phyloP scores from a whole-genome alignment of 35 echinoderm and acorn worm species.

The Antedon bifida region DNA sequence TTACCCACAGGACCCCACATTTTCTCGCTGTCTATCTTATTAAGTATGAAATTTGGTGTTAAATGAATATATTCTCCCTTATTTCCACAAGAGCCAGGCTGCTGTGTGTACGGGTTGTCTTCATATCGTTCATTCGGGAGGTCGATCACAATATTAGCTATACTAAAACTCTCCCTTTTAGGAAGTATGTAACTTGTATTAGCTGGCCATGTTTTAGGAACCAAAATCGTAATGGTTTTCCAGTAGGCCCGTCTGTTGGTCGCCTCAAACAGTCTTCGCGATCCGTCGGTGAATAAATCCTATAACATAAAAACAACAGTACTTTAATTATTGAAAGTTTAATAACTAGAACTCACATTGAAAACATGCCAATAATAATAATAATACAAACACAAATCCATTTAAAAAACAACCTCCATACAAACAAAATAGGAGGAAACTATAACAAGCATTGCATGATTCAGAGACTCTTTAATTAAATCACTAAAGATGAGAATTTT shows the following conservation, averaged over 20 bases:
- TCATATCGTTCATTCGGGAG: background rate
- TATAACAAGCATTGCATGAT: background rate
- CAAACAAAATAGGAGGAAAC: background rate
- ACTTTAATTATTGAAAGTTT: background rate
- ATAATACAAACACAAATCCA: too few species aligned
- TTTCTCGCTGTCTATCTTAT: constrained; percentile 20
- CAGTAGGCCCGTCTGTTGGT: constrained; percentile 22
- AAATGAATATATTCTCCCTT: constrained; percentile 14
- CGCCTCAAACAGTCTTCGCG: constrained; percentile 5
- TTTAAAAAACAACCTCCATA: too few species aligned
- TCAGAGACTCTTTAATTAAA: too few species aligned
- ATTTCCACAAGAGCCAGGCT: constrained; percentile 14
- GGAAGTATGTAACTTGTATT: background rate
- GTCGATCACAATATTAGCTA: constrained; percentile 14
- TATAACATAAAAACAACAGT: background rate
- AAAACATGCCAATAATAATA: too few species aligned
- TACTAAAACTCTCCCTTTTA: constrained; percentile 8
- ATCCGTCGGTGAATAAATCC: constrained; percentile 12
- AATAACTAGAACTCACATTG: too few species aligned
- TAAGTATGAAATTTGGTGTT: constrained; percentile 4
- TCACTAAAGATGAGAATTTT: too few species aligned
- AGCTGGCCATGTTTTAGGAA: constrained; percentile 13
- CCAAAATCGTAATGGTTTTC: constrained; percentile 20
- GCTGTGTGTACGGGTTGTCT: constrained; percentile 17
- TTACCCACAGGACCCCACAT: constrained; percentile 23